Evolutionary conservation across 2,888 invertebrate species (phyloP).

Genomic region (Andrena praecox): DNA sequence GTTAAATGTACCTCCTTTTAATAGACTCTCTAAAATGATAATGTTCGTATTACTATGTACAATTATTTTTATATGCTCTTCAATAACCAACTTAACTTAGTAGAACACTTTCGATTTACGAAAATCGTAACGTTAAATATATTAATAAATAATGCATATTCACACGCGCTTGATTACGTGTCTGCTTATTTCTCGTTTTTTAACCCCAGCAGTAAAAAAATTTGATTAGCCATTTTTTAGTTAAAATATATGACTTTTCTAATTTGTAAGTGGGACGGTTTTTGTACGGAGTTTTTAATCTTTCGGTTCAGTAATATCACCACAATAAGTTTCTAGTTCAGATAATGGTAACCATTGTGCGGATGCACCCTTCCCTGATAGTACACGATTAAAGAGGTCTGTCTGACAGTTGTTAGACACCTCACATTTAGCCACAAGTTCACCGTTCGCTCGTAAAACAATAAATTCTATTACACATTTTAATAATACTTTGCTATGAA

Average conservation of each 20-base stretch:
- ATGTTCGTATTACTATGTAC: no score
- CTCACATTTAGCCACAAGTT: slow-evolving; percentile 86
- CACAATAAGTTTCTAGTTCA: slow-evolving; percentile 79
- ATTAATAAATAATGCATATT: no score
- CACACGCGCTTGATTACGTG: no score
- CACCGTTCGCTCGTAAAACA: slow-evolving; percentile 88
- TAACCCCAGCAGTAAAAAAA: no score
- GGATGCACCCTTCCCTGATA: slow-evolving; percentile 87
- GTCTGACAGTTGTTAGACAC: slow-evolving; percentile 84
- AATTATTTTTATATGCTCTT: no score
- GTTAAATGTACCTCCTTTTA: no score
- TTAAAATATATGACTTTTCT: slow-evolving; percentile 6
- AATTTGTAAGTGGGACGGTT: slow-evolving; percentile 17
- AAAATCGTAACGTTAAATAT: neutral
- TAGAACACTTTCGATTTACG: neutral
- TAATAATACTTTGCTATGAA: slow-evolving; percentile 86
- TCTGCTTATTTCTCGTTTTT: no score
- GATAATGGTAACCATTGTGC: slow-evolving; percentile 87
- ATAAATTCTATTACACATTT: slow-evolving; percentile 87
- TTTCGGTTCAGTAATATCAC: slow-evolving; percentile 55
- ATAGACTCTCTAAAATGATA: no score
- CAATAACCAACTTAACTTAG: no score
- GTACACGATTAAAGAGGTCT: slow-evolving; percentile 87
- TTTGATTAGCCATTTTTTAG: neutral
- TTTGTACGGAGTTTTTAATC: slow-evolving; percentile 40